A percentile compares a stretch with the other conserved stretches of the same genome.
These are phyloP conservation scores for Apotomis turbidana DNA, from an alignment of 2,888 invertebrate genomes.

Conservation along the genomic window DNA sequence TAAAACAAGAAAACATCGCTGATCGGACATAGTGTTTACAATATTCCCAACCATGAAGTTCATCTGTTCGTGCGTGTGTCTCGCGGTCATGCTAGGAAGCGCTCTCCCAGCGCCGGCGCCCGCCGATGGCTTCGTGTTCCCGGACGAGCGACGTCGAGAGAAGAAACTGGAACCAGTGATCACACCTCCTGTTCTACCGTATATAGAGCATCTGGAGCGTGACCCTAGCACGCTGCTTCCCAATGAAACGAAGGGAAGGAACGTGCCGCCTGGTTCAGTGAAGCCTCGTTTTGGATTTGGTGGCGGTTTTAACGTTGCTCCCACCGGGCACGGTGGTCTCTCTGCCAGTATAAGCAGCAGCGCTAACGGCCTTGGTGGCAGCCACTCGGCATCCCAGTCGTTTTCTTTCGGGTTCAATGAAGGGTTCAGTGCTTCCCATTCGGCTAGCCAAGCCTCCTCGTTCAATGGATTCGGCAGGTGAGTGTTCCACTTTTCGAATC, in stretches of 20 bases:
- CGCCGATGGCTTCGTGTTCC: slow-evolving; percentile 71
- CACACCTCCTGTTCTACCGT: slow-evolving; percentile 79
- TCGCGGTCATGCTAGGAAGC: slow-evolving; percentile 55
- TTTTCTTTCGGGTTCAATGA: slow-evolving; percentile 79
- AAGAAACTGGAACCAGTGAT: slow-evolving; percentile 74
- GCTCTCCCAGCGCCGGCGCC: slow-evolving; percentile 59
- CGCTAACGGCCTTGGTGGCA: slow-evolving; percentile 68
- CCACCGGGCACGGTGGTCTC: slow-evolving; percentile 71
- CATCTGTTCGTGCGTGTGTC: slow-evolving; percentile 65
- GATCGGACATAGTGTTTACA: slow-evolving; percentile 69
- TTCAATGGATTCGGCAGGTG: slow-evolving; percentile 79
- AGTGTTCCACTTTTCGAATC: slow-evolving; percentile 51
- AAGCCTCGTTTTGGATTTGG: slow-evolving; percentile 72
- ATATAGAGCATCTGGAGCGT: slow-evolving; percentile 77
- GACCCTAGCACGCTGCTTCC: slow-evolving; percentile 78
- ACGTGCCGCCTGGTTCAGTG: slow-evolving; percentile 49
- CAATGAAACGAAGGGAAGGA: slow-evolving; percentile 56
- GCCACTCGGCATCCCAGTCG: slow-evolving; percentile 77
- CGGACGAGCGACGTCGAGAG: slow-evolving; percentile 65
- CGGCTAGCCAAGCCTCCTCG: slow-evolving; percentile 77
- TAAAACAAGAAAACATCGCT: slow-evolving; percentile 75
- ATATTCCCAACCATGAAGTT: slow-evolving; percentile 71
- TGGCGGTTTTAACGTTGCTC: slow-evolving; percentile 72
- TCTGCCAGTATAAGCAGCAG: slow-evolving; percentile 77
- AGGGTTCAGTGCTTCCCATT: slow-evolving; percentile 79